These are phyloP conservation scores for Mantis religiosa DNA, from an alignment of 2,888 invertebrate species.

Conservation along the genomic window DNA sequence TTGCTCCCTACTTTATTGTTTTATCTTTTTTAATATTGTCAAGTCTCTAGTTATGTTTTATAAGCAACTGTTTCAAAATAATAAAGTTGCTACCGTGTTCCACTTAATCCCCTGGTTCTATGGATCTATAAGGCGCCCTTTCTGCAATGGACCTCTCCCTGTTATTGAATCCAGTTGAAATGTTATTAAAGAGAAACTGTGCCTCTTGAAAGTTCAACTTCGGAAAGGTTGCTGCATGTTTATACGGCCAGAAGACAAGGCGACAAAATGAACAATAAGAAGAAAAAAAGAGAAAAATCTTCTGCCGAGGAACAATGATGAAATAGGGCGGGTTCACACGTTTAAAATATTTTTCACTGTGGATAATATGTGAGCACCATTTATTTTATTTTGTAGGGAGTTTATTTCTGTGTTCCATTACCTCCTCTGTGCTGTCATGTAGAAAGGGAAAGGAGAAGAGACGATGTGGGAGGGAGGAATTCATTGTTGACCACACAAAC, in stretches of 20 bases:
- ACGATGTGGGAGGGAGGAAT: neutral
- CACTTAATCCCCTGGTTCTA: neutral
- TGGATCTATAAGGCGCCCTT: neutral
- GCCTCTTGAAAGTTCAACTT: neutral
- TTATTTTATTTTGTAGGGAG: neutral
- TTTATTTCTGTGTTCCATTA: neutral
- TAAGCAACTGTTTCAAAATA: too few species aligned
- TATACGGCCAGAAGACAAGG: neutral
- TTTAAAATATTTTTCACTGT: neutral
- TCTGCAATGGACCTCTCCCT: neutral
- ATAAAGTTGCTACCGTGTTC: too few species aligned
- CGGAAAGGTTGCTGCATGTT: neutral
- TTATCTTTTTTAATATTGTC: too few species aligned
- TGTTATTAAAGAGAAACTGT: neutral
- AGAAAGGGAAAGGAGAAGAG: neutral
- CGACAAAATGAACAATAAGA: neutral
- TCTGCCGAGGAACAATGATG: neutral
- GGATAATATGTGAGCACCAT: neutral
- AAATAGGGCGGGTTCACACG: slow-evolving; percentile 1
- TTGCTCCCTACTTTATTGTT: too few species aligned
- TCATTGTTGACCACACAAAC: slow-evolving; percentile 5
- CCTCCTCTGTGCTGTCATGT: neutral
- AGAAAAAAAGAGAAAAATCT: neutral
- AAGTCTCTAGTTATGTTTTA: too few species aligned
- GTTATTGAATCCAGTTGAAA: neutral